phyloP scores from a whole-genome alignment of 2,113 vertebrate species.

The Otus sunia region DNA sequence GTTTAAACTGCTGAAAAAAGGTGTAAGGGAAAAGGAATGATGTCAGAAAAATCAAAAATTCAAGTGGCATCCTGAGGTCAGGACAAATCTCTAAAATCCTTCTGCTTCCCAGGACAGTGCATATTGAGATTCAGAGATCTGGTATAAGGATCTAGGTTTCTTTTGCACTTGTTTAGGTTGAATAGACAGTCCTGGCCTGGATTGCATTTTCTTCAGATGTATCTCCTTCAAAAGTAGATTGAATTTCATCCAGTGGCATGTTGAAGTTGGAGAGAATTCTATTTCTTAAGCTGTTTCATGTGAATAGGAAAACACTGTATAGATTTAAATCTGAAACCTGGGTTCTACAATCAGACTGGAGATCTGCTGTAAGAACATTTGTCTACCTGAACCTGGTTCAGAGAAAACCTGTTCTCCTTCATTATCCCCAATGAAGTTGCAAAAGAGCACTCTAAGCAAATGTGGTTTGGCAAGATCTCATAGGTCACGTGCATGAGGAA shows the following conservation, averaged over 20 bases:
- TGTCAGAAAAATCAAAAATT: neutral
- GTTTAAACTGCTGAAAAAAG: neutral
- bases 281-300: neutral
- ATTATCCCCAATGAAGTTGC: rapidly evolving
- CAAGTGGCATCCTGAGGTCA: neutral
- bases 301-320: neutral
- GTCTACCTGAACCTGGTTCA: neutral
- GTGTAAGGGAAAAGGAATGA: neutral
- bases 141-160: neutral
- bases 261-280: neutral
- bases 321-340: neutral
- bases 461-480: neutral
- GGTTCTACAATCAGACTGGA: neutral
- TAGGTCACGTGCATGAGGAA: rapidly evolving
- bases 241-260: neutral
- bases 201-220: neutral
- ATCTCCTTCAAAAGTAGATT: neutral
- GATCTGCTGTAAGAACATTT: neutral
- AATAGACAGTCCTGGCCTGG: neutral
- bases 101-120: neutral
- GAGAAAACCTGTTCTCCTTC: neutral
- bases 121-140: neutral
- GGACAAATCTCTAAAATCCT: no score
- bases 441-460: neutral
- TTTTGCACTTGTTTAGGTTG: neutral